Evolutionary conservation across 2,888 invertebrate genomes (phyloP), one percentile per base, ranked within the genome.

Genomic region (Drosophila robusta): DNA sequence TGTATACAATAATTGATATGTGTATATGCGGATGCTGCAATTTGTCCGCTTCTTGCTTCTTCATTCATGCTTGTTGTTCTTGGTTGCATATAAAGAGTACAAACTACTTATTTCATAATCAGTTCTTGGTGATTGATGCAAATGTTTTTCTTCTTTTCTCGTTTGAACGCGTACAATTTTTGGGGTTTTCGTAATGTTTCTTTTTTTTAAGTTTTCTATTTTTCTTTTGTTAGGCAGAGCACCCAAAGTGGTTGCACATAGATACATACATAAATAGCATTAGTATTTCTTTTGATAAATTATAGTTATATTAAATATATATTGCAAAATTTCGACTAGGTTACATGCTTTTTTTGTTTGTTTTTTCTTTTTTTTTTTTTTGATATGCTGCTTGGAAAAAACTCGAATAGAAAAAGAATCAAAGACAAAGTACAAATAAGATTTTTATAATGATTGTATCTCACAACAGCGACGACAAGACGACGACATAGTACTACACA

Each of bases 41-140:
- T 34, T 11, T 50, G 46, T 58, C 61, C 78, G 63, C 61, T 74
- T 52, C 50, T 42, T 63, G 52, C 60, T 64, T 69, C 50, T 42
- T 63, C 49, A 57, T 64, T 69, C 70, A 49, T 61, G 32, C 42
- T 60, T 18, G 44, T 39, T 36, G 12, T 41, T 52, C 34, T 18
- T 45, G 57, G 63, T 73, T 74, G 85, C 82, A 89, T 79, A 84
- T 84, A 81, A 82, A 87, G 87, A 90, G 90, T 90, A 90, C 91
- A 91, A 91, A 91, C 92, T 92, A 91, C 91, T 92, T 92, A 92
- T 87, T 90, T 80, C 87, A 88, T 91, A 92, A 91, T 91, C 91
- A 91, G 92, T 92, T 91, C 91, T 91, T 92, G 88, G 76, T 70
- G 85, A 86, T 86, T 86, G 89, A 86, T 86, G 85, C 85, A 86